Conservation (phyloP, 2,797 vertebrate genomes). For the Macropodus opercularis region DNA sequence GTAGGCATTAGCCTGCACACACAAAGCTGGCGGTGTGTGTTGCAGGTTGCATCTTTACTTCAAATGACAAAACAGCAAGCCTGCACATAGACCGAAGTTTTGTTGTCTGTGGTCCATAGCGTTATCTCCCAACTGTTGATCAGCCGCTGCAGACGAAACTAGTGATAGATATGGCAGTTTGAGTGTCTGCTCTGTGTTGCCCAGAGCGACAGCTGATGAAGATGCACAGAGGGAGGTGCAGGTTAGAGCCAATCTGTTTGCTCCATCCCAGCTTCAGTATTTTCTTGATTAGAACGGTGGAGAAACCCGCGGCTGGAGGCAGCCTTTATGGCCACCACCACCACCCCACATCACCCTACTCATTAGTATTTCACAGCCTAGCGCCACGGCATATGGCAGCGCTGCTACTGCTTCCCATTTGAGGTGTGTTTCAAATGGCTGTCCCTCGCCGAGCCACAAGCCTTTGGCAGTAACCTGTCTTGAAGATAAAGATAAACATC, state of each 20-base stretch:
- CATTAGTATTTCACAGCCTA: conserved; percentile 75
- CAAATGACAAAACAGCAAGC: conserved; percentile 18
- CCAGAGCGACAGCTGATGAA: conserved; percentile 64
- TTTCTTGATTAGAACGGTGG: conserved; percentile 71
- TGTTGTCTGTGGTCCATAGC: conserved; percentile 33
- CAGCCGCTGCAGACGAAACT: conserved; percentile 46
- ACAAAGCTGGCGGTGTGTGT: neutral
- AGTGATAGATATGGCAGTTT: conserved; percentile 58
- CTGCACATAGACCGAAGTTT: conserved; percentile 29
- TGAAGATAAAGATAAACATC: conserved; percentile 68
- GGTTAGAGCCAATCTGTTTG: conserved; percentile 66
- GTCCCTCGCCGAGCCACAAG: conserved; percentile 63
- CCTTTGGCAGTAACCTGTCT: conserved; percentile 59
- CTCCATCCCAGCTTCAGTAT: conserved; percentile 45
- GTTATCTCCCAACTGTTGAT: conserved; percentile 64
- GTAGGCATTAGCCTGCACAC: neutral
- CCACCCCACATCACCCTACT: conserved; percentile 64
- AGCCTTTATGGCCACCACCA: conserved; percentile 72
- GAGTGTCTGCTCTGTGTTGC: conserved; percentile 52
- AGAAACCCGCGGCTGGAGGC: conserved; percentile 69
- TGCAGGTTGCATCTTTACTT: conserved; percentile 22
- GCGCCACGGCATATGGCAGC: conserved; percentile 73
- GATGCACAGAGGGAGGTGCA: conserved; percentile 63
- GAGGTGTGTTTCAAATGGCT: conserved; percentile 68
- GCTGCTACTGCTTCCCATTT: conserved; percentile 65